phyloP scores from a whole-genome alignment of 2,113 vertebrate species.

The Trachemys scripta region DNA sequence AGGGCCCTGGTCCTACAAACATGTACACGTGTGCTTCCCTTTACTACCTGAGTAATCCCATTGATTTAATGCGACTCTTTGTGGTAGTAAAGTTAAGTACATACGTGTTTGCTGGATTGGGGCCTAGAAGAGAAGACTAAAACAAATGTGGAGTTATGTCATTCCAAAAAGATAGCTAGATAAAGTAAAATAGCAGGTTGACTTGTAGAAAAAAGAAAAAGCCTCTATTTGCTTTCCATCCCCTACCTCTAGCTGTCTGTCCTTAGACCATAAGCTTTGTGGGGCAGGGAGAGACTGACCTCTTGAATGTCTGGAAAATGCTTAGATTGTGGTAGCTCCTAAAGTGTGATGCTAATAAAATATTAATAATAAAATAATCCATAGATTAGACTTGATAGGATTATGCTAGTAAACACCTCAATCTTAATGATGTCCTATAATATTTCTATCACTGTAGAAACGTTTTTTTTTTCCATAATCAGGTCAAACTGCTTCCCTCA shows the following conservation, averaged over 20 bases:
- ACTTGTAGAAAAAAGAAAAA: background rate
- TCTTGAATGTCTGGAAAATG: background rate
- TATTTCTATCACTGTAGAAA: background rate
- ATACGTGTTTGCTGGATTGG: background rate
- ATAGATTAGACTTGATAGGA: background rate
- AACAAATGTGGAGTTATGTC: background rate
- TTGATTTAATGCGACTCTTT: rapidly evolving
- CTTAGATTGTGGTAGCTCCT: too few relatives aligned
- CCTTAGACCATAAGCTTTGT: background rate
- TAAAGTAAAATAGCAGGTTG: background rate
- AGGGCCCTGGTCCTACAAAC: background rate
- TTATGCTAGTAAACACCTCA: background rate
- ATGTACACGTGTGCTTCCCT: background rate
- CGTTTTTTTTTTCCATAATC: background rate
- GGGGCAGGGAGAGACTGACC: background rate
- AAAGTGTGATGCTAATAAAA: background rate
- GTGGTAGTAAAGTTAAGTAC: background rate
- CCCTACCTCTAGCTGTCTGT: background rate
- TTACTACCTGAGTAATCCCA: background rate
- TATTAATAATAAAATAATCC: background rate
- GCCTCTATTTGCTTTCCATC: background rate
- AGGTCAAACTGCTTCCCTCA: background rate
- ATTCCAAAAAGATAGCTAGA: background rate
- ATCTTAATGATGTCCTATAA: background rate
- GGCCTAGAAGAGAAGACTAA: background rate